Percentiles rank a stretch among this genome's conserved stretches.
These are phyloP conservation scores for Beroe ovata DNA, from an alignment of 37 sponge, comb jelly and placozoan genomes.

Conservation along the genomic window DNA sequence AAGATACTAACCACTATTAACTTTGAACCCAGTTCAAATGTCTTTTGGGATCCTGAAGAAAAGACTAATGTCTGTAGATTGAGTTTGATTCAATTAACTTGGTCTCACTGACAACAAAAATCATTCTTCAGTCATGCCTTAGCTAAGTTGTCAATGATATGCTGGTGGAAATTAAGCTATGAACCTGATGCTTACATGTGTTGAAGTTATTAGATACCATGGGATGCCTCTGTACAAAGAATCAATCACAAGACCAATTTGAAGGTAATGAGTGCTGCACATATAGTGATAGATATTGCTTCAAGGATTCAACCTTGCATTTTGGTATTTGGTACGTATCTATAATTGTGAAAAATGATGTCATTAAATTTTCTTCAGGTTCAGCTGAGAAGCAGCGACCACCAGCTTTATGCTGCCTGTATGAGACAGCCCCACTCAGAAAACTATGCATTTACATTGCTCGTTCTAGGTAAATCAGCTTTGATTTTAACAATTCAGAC, in stretches of 20 bases:
- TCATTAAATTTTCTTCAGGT: neutral
- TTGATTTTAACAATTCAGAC: too few species aligned
- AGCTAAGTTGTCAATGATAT: neutral
- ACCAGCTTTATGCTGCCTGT: slow-evolving; percentile 39
- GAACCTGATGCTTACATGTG: neutral
- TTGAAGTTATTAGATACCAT: neutral
- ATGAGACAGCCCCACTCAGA: slow-evolving; percentile 12
- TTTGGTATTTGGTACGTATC: neutral
- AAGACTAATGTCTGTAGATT: too few species aligned
- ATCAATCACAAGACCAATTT: slow-evolving; percentile 50
- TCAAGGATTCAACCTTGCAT: too few species aligned
- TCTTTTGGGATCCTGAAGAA: too few species aligned
- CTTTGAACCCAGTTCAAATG: too few species aligned
- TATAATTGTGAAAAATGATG: neutral
- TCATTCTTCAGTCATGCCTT: neutral
- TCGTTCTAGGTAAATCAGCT: slow-evolving; percentile 22
- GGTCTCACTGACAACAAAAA: too few species aligned
- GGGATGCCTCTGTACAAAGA: slow-evolving; percentile 53
- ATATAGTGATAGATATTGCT: too few species aligned
- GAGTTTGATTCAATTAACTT: too few species aligned
- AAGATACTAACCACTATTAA: too few species aligned
- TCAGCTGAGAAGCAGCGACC: slow-evolving; percentile 58
- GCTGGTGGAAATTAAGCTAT: neutral
- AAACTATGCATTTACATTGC: slow-evolving; percentile 56
- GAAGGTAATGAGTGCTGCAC: too few species aligned